These are phyloP conservation scores for Garrulus glandarius DNA, from an alignment of 2,797 vertebrate species.

Conservation along the genomic window DNA sequence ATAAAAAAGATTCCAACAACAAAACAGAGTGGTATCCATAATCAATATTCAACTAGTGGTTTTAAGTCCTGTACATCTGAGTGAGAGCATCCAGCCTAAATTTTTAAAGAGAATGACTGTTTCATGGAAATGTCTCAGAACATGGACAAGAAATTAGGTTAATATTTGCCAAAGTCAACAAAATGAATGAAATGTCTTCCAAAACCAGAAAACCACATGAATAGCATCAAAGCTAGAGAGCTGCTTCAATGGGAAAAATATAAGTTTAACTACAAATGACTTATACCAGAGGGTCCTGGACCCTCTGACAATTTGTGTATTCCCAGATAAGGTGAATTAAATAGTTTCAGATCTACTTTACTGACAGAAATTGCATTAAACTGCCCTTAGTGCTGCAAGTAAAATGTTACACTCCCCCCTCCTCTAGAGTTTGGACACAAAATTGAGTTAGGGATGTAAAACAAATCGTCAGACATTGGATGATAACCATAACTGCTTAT, in stretches of 20 bases:
- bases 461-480: neutral
- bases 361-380: neutral
- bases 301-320: neutral
- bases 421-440: neutral
- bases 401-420: neutral
- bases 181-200: neutral
- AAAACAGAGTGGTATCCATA: neutral
- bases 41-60: neutral
- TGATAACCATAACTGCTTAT: constrained; percentile 6
- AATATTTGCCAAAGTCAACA: neutral
- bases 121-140: neutral
- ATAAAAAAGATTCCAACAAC: neutral
- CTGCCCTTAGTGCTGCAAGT: neutral
- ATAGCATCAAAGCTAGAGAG: neutral
- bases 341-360: neutral
- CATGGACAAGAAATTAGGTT: neutral
- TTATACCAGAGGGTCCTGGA: neutral
- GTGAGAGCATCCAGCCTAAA: neutral
- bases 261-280: neutral
- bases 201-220: neutral
- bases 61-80: neutral
- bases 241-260: neutral
- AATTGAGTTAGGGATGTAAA: constrained; percentile 26
- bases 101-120: neutral
- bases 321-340: neutral